phyloP scores from a whole-genome alignment of 2,888 invertebrate genomes.

The Halocaridina rubra region DNA sequence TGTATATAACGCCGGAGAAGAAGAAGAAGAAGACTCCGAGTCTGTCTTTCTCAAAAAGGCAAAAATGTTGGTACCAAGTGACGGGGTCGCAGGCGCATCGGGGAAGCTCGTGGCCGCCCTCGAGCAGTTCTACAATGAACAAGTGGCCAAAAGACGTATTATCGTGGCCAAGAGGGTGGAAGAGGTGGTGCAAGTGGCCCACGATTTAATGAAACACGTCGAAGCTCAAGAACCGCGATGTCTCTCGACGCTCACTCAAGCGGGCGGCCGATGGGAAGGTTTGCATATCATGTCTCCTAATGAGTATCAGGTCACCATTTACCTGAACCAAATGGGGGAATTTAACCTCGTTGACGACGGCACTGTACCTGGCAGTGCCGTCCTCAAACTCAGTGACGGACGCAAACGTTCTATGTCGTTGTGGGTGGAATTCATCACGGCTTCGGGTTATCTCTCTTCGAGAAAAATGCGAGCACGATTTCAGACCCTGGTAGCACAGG shows the following conservation, averaged over 20 bases:
- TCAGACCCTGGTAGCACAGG: conserved; percentile 78
- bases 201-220: conserved; percentile 94
- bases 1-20: not conserved
- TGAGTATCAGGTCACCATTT: conserved; percentile 94
- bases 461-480: conserved; percentile 93
- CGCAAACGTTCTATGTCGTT: conserved; percentile 96
- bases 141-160: conserved; percentile 87
- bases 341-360: conserved; percentile 97
- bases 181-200: conserved; percentile 90
- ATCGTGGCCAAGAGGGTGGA: conserved; percentile 88
- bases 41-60: not conserved
- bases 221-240: conserved; percentile 94
- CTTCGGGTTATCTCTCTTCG: conserved; percentile 92
- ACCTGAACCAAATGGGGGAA: conserved; percentile 97
- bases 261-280: conserved; percentile 91
- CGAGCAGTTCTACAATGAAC: conserved; percentile 92
- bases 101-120: conserved; percentile 69
- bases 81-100: conserved; percentile 53
- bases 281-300: conserved; percentile 91
- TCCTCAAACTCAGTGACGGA: conserved; percentile 92
- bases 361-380: conserved; percentile 90
- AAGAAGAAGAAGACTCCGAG: too few species aligned
- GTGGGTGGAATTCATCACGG: conserved; percentile 98
- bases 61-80: conserved; percentile 62
- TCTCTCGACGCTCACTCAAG: conserved; percentile 89